phyloP scores from a whole-genome alignment of 2,113 vertebrate species.

The Pandion haliaetus region DNA sequence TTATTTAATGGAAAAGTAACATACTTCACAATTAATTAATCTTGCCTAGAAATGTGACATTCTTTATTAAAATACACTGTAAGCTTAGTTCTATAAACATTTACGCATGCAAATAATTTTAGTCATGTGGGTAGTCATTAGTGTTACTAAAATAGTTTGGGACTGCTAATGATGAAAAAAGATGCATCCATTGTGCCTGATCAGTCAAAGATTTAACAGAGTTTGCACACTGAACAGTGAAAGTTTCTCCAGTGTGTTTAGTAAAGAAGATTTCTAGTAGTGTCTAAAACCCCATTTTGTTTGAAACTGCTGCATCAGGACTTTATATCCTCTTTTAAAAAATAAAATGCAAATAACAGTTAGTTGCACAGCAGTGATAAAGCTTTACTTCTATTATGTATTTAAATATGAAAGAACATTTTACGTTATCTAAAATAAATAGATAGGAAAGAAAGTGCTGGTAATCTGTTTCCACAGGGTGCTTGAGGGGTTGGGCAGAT shows the following conservation, averaged over 20 bases:
- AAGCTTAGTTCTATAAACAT: neutral
- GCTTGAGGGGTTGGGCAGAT: neutral
- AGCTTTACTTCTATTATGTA: neutral
- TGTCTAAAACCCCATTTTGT: neutral
- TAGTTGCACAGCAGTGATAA: neutral
- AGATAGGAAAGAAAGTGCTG: neutral
- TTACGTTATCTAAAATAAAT: slow-evolving; percentile 39
- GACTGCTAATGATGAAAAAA: neutral
- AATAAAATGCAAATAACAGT: neutral
- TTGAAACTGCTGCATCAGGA: neutral
- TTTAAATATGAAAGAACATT: slow-evolving; percentile 9
- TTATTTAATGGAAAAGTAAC: neutral
- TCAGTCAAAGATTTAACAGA: neutral
- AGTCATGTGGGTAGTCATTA: neutral
- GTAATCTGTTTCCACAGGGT: neutral
- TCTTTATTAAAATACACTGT: neutral
- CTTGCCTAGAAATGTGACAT: neutral
- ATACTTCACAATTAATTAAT: neutral
- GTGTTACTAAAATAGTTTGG: neutral
- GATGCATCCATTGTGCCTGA: neutral
- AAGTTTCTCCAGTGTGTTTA: neutral
- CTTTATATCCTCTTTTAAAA: neutral
- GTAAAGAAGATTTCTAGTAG: neutral
- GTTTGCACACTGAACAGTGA: neutral
- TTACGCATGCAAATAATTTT: neutral